phyloP scores from a whole-genome alignment of 2,888 invertebrate species.

The Idaea dimidiata region DNA sequence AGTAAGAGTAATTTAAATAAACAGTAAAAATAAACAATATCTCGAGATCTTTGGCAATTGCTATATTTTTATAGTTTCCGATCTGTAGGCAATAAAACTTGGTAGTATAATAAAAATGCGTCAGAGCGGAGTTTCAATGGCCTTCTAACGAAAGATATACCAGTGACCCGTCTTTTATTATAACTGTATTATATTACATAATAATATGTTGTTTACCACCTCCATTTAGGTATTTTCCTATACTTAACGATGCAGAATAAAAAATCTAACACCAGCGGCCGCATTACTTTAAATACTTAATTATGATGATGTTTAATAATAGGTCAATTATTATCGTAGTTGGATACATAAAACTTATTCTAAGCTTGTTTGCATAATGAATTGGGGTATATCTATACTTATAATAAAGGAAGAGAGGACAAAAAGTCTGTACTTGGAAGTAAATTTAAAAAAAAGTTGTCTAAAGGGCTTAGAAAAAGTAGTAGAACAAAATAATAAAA shows the following conservation, averaged over 20 bases:
- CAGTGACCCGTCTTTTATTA: constrained; percentile 14
- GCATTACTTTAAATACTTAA: constrained; percentile 1
- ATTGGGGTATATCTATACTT: no score
- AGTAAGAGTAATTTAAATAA: background rate
- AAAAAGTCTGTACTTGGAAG: no score
- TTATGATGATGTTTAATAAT: background rate
- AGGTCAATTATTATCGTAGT: no score
- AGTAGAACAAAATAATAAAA: no score
- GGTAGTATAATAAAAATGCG: constrained; percentile 55
- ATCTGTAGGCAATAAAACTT: constrained; percentile 57
- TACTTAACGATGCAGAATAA: background rate
- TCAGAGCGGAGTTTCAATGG: constrained; percentile 49
- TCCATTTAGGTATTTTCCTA: constrained; percentile 10
- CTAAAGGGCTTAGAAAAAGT: no score
- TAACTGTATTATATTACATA: constrained; percentile 16
- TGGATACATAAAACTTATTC: no score
- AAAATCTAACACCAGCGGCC: background rate
- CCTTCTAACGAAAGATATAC: constrained; percentile 39
- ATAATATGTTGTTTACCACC: constrained; percentile 7
- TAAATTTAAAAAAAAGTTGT: no score
- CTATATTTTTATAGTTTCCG: constrained; percentile 61
- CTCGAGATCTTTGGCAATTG: background rate
- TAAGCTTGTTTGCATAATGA: no score
- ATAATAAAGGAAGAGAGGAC: no score
- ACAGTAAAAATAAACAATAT: background rate